A percentile compares a stretch with the other conserved stretches of the same genome.
These are phyloP conservation scores for Scolopax bukidnonensis DNA, from an alignment of 2,797 vertebrate genomes.

Conservation along the genomic window DNA sequence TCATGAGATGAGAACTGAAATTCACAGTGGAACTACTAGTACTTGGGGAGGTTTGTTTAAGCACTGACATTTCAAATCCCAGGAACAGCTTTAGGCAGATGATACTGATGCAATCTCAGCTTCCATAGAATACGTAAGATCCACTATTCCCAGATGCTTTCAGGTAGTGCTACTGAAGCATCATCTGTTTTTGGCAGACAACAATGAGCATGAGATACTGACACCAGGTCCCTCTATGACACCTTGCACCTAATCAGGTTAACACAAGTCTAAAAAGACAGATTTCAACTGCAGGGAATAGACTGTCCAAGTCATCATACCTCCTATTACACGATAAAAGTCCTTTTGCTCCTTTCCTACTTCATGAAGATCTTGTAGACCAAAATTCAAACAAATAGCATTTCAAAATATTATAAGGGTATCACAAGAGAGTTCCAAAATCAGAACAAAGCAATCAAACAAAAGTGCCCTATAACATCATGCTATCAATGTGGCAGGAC, in stretches of 20 bases:
- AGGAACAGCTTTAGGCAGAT: neutral
- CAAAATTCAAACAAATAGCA: neutral
- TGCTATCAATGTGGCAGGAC: neutral
- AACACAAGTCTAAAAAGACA: neutral
- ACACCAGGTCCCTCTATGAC: neutral
- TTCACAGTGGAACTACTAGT: neutral
- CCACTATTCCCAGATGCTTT: neutral
- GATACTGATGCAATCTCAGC: neutral
- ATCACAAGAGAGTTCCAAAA: neutral
- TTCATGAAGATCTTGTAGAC: neutral
- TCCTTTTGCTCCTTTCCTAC: neutral
- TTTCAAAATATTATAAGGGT: neutral
- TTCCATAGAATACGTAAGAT: neutral
- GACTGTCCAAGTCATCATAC: neutral
- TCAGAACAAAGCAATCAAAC: neutral
- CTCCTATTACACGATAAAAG: neutral
- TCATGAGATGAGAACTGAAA: neutral
- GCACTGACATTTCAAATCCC: neutral
- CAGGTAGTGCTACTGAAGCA: neutral
- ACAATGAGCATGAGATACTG: neutral
- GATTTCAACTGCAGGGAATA: neutral
- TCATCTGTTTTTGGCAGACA: neutral
- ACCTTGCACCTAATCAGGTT: neutral
- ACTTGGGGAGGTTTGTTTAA: neutral
- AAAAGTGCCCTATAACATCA: neutral